These are phyloP conservation scores for Coccyzus lansbergi DNA, from an alignment of 2,797 vertebrate species.

Conservation along the genomic window DNA sequence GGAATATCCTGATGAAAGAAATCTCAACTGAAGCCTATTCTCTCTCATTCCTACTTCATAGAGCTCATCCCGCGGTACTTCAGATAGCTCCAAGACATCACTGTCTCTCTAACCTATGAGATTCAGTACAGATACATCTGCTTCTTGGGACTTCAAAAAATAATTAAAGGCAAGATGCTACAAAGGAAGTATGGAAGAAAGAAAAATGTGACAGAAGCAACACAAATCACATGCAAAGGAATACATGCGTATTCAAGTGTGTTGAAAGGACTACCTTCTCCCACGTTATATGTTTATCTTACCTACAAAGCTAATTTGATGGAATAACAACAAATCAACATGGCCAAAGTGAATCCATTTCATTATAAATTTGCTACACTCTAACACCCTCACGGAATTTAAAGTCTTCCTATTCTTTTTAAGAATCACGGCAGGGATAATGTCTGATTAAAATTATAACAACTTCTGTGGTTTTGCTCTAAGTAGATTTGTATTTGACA, in stretches of 20 bases:
- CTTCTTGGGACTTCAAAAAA: slow-evolving; percentile 34
- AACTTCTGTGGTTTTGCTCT: neutral
- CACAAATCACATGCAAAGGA: neutral
- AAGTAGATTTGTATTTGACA: neutral
- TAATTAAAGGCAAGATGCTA: slow-evolving; percentile 38
- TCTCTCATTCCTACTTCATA: slow-evolving; percentile 33
- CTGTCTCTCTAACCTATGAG: neutral
- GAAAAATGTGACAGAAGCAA: neutral
- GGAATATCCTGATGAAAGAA: slow-evolving; percentile 39
- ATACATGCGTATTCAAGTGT: neutral
- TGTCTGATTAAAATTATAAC: neutral
- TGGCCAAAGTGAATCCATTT: neutral
- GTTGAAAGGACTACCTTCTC: neutral
- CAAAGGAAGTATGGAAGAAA: slow-evolving; percentile 4
- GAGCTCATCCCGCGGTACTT: slow-evolving; percentile 36
- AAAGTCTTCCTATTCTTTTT: neutral
- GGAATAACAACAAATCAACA: neutral
- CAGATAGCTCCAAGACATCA: slow-evolving; percentile 32
- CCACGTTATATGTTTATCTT: neutral
- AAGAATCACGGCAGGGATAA: neutral
- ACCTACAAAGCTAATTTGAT: neutral
- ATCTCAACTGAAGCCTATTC: neutral
- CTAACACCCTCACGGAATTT: neutral
- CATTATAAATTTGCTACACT: neutral
- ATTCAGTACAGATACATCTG: neutral